Conservation (phyloP, 2,888 invertebrate genomes). For the Atethmia centrago region DNA sequence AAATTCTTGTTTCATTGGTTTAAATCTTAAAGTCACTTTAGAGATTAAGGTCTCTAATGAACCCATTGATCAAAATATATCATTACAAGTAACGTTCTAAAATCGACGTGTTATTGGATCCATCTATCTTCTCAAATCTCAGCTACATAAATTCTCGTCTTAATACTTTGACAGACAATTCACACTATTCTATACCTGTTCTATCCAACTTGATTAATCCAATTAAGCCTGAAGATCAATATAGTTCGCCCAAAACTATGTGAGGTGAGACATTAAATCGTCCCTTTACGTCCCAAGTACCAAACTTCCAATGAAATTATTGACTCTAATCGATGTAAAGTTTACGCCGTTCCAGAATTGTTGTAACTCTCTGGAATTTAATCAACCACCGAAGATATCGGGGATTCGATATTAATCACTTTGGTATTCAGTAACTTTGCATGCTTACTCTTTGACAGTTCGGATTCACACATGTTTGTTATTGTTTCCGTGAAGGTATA, state of each 20-base stretch:
- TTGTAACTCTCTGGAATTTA: constrained; percentile 83
- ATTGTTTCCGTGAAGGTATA: constrained; percentile 63
- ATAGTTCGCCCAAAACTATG: constrained; percentile 54
- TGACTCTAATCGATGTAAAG: constrained; percentile 83
- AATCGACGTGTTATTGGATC: constrained; percentile 29
- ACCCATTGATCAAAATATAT: constrained; percentile 19
- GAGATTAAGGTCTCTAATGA: constrained; percentile 12
- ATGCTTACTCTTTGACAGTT: constrained; percentile 72
- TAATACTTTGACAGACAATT: constrained; percentile 53
- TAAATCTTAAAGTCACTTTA: constrained; percentile 2
- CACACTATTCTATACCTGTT: constrained; percentile 20
- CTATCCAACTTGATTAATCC: constrained; percentile 52
- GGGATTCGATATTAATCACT: constrained; percentile 74
- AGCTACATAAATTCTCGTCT: constrained; percentile 9
- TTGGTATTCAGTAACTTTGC: constrained; percentile 64
- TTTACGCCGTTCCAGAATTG: constrained; percentile 80
- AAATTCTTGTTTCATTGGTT: constrained; percentile 1
- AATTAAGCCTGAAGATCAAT: constrained; percentile 58
- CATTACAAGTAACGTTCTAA: constrained; percentile 13
- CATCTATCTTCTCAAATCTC: constrained; percentile 33
- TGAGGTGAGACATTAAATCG: constrained; percentile 65
- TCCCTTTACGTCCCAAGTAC: constrained; percentile 63
- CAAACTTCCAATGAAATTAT: constrained; percentile 80
- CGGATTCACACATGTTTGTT: constrained; percentile 67
- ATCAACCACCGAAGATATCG: constrained; percentile 86